These are phyloP conservation scores for Esox lucius DNA, from an alignment of 2,797 vertebrate species.

Conservation along the genomic window DNA sequence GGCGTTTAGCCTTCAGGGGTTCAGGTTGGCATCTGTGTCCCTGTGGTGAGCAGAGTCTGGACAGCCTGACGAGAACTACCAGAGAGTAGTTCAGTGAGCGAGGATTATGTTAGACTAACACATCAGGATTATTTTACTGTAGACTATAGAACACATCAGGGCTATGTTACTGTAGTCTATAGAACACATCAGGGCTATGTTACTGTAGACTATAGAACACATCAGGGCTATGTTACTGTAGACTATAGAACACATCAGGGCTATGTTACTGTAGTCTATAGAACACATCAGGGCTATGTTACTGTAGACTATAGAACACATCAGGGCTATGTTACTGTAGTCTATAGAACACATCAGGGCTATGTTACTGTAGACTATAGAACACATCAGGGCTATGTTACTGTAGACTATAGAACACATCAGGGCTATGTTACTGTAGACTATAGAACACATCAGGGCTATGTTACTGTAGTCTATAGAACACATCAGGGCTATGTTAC, in stretches of 20 bases:
- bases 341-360: background rate
- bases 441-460: too few relatives aligned
- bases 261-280: too few relatives aligned
- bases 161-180: background rate
- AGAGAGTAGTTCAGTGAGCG: background rate
- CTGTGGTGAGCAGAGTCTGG: background rate
- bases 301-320: too few relatives aligned
- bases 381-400: too few relatives aligned
- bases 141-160: background rate
- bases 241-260: background rate
- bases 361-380: background rate
- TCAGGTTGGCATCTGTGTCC: background rate
- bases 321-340: too few relatives aligned
- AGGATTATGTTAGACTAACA: background rate
- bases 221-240: background rate
- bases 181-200: background rate
- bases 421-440: too few relatives aligned
- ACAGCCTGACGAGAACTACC: background rate
- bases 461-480: too few relatives aligned
- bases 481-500: too few relatives aligned
- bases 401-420: too few relatives aligned
- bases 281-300: background rate
- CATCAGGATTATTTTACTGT: background rate
- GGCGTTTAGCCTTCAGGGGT: slow-evolving; percentile 25
- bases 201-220: background rate